phyloP scores from a whole-genome alignment of 2,888 invertebrate genomes.

The Zootermopsis nevadensis region DNA sequence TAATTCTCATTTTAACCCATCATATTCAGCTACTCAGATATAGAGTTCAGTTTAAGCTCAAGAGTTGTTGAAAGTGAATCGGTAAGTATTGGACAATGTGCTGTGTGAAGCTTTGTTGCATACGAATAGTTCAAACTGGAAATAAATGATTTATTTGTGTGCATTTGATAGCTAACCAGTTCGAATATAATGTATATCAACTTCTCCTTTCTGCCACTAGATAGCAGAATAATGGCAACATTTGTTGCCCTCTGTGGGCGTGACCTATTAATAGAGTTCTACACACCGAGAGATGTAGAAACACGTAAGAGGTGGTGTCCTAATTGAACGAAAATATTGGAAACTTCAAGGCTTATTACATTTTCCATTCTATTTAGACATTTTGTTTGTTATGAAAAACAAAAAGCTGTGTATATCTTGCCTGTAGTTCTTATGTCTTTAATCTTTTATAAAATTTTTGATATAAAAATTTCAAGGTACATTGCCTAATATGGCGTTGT shows the following conservation, averaged over 20 bases:
- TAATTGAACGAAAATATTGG: not conserved
- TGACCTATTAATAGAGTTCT: constrained; percentile 36
- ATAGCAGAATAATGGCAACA: not conserved
- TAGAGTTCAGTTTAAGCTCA: too few relatives aligned
- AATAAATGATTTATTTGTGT: too few relatives aligned
- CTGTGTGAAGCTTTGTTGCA: too few relatives aligned
- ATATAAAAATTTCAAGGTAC: constrained; percentile 49
- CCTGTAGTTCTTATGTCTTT: not conserved
- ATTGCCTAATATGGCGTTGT: constrained; percentile 55
- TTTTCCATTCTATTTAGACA: not conserved
- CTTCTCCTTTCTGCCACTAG: not conserved
- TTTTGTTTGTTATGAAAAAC: not conserved
- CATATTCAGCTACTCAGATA: too few relatives aligned
- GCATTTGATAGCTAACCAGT: too few relatives aligned
- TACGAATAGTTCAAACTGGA: too few relatives aligned
- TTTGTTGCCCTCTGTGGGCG: constrained; percentile 12
- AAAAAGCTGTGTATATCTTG: not conserved
- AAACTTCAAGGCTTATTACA: not conserved
- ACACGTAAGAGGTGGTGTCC: not conserved
- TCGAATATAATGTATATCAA: not conserved
- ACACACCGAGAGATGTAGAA: constrained; percentile 2
- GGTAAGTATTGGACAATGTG: too few relatives aligned
- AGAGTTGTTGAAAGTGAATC: too few relatives aligned
- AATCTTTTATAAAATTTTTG: not conserved
- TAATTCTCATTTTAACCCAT: too few relatives aligned